These are phyloP conservation scores for Antitype chi DNA, from an alignment of 2,888 invertebrate species.

Conservation along the genomic window DNA sequence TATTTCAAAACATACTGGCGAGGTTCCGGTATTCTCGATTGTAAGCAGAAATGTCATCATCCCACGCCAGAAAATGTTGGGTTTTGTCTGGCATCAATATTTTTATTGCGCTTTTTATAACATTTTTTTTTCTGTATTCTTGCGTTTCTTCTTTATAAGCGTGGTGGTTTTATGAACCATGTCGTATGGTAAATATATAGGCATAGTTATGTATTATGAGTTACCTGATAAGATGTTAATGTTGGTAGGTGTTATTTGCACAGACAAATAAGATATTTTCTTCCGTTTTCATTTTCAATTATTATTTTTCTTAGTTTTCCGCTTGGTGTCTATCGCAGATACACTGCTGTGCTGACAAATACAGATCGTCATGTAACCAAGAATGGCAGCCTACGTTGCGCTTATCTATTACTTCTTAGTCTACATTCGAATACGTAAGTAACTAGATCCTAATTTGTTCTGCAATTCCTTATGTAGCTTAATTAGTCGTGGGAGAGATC, in stretches of 20 bases:
- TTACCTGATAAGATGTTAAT: no score
- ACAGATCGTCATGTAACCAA: neutral
- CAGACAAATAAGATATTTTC: neutral
- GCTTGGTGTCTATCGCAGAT: neutral
- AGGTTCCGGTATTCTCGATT: conserved; percentile 70
- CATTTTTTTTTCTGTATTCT: conserved; percentile 46
- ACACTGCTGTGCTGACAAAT: neutral
- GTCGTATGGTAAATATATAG: conserved; percentile 7
- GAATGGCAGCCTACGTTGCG: neutral
- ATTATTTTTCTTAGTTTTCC: no score
- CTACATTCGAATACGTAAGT: neutral
- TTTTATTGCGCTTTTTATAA: conserved; percentile 65
- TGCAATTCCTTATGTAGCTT: neutral
- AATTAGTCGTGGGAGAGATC: neutral
- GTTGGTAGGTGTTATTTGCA: neutral
- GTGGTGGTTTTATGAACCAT: conserved; percentile 35
- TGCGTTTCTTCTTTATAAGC: conserved; percentile 37
- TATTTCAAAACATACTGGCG: conserved; percentile 76
- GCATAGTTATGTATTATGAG: conserved; percentile 1
- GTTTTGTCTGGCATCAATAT: conserved; percentile 68
- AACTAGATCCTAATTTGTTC: neutral
- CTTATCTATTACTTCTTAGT: neutral
- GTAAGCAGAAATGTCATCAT: conserved; percentile 73
- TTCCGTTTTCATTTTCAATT: neutral
- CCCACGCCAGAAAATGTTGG: conserved; percentile 73